Evolutionary conservation across 2,113 vertebrate genomes (phyloP), one percentile per base, ranked within the genome.

Genomic region (Forbesichthys papilliferus): DNA sequence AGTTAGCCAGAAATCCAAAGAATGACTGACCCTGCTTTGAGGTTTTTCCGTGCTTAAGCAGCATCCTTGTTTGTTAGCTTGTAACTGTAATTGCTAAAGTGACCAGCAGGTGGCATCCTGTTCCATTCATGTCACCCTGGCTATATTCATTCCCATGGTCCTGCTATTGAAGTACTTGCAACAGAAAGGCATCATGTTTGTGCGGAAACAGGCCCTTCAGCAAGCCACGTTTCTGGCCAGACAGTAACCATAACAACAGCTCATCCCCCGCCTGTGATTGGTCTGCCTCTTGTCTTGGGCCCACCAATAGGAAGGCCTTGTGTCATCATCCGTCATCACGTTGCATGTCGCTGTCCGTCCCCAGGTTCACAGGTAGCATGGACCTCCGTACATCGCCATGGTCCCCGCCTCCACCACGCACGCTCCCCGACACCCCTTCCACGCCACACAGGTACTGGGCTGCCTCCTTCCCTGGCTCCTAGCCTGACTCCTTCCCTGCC

Each of bases 261-360:
- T 60, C 0, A 48, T 64, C 71, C 48, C 71, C 48, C 49, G 18
- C 42, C 52, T 66, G 36, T 42, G 5, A 42, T 42, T 42, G 36
- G 36, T 42, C 7, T 8, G 36, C 36, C 0, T 42, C 3, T 8
- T 5, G 7, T 42, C 7, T 42, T 5, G 36, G 36, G 20, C 1
- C 61, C 48, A 66, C 82, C 85, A 87, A 82, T 86, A 0, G 69
- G 11, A 48, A 48, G 59, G 58, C n/a, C 13, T 53, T 79, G 78
- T 70, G 27, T 27, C 27, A 27, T 27, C 27, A 27, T 27, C 27
- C 79, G 76, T 85, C 84, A 51, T 64, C 47, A 69, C 73, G 69
- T 74, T 80, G 68, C 87, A 83, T 86, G 83, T 84, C 84, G 77
- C 82, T 85, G 82, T 88, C 78, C 81, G 74, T 83, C 86, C 85